Base-by-base conservation (phyloP, 1,140 invertebrate genomes). In the Telenomus remus region DNA sequence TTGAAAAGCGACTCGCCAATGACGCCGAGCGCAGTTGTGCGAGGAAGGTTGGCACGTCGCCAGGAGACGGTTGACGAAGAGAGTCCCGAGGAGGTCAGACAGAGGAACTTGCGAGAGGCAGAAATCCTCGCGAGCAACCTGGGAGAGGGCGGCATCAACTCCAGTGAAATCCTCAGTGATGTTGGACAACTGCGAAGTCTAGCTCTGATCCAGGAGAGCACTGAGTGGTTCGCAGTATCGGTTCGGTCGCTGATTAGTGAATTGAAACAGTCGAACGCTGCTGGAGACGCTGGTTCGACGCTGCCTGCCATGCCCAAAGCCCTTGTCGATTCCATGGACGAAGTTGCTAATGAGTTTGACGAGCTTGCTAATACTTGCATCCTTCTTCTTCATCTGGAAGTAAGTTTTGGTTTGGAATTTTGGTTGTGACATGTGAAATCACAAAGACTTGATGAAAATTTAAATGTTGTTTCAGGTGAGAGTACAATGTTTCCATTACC, bases 401-500 rank as follows among this genome's bases (percentile, higher is more conserved):
- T 73, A 73, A 0, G 48, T 15, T 59, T 59, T 46, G 10, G 12
- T 49, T 51, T 42, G n/a, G n/a, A n/a, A n/a, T n/a, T n/a, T n/a
- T n/a, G n/a, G n/a, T n/a, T n/a, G n/a, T n/a, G n/a, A n/a, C n/a
- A n/a, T n/a, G n/a, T n/a, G n/a, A n/a, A n/a, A n/a, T n/a, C n/a
- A n/a, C n/a, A n/a, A n/a, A n/a, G n/a, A n/a, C n/a, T n/a, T n/a
- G n/a, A n/a, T n/a, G n/a, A n/a, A n/a, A n/a, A n/a, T n/a, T n/a
- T n/a, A n/a, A n/a, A n/a, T n/a, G n/a, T n/a, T n/a, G n/a, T 60
- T 69, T 75, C 71, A 92, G 91, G 89, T 96, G 46, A 91, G 97
- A 65, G 96, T 98, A 33, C 96, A 98, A 82, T 98, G 96, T 85
- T 98, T 98, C 86, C 95, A 96, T 86, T 97, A 97, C 88, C 88